Conservation (phyloP, 2,888 invertebrate genomes). For the Ligdia adustata region DNA sequence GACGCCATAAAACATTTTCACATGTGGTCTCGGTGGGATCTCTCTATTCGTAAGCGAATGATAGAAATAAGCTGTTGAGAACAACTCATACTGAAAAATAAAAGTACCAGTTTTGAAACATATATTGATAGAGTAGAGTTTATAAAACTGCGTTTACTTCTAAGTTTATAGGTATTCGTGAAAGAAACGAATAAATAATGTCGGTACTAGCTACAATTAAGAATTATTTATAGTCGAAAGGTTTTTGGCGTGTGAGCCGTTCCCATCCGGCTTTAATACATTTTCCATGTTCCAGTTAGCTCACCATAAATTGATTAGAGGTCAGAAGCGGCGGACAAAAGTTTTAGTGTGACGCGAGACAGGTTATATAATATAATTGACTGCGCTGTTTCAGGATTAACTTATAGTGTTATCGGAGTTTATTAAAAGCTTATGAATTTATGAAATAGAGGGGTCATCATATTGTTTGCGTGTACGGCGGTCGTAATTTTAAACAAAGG, state of each 20-base stretch:
- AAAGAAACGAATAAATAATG: slow-evolving; percentile 1
- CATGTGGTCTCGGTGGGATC: slow-evolving; percentile 23
- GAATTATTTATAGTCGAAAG: slow-evolving; percentile 31
- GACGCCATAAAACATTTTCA: slow-evolving; percentile 43
- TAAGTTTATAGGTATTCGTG: no score
- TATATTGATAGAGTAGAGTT: no score
- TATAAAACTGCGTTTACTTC: no score
- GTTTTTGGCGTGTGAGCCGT: slow-evolving; percentile 65
- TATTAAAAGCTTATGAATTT: slow-evolving; percentile 23
- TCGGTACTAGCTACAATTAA: slow-evolving; percentile 9
- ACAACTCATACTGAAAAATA: neutral
- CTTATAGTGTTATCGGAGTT: slow-evolving; percentile 36
- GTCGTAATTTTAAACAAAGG: neutral
- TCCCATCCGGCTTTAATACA: slow-evolving; percentile 82
- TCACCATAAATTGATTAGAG: slow-evolving; percentile 83
- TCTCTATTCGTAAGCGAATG: neutral
- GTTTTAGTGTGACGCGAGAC: slow-evolving; percentile 69
- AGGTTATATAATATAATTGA: slow-evolving; percentile 55
- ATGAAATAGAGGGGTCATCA: slow-evolving; percentile 9
- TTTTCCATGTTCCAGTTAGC: slow-evolving; percentile 83
- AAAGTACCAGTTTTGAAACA: no score
- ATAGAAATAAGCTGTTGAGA: neutral
- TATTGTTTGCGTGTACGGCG: slow-evolving; percentile 1
- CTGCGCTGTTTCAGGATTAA: slow-evolving; percentile 48
- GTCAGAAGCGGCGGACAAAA: slow-evolving; percentile 72